Conservation (phyloP, 2,113 vertebrate genomes). For the Himantopus leucocephalus region DNA sequence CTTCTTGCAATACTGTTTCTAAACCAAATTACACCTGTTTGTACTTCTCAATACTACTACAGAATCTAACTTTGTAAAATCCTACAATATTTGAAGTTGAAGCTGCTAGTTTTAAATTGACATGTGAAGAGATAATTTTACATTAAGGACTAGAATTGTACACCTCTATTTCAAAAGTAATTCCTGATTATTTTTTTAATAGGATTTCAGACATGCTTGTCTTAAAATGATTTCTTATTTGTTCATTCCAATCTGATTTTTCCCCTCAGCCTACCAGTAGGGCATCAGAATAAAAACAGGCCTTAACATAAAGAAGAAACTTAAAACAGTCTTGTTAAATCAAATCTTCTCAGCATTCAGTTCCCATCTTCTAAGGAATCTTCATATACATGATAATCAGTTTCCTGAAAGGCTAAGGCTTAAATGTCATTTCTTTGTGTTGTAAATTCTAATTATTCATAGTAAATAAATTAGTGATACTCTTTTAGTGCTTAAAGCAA, state of each 20-base stretch:
- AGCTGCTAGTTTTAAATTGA: not conserved
- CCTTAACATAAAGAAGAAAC: constrained; percentile 12
- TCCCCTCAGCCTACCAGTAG: not conserved
- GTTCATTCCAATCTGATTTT: not conserved
- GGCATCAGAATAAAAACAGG: not conserved
- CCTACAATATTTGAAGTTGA: not conserved
- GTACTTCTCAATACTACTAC: not conserved
- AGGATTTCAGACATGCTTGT: not conserved
- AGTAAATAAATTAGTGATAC: constrained; percentile 55
- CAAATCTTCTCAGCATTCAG: constrained; percentile 30
- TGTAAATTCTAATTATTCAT: constrained; percentile 56
- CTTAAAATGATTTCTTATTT: not conserved
- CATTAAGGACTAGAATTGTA: not conserved
- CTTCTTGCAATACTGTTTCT: not conserved
- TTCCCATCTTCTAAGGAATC: constrained; percentile 7
- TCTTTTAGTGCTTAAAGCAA: constrained; percentile 22
- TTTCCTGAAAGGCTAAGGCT: constrained; percentile 21
- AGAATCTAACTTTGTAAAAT: not conserved
- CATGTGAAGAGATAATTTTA: not conserved
- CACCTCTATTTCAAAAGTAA: not conserved
- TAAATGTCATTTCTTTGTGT: constrained; percentile 50
- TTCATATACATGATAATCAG: constrained; percentile 47
- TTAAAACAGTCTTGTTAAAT: constrained; percentile 22
- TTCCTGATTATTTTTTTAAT: not conserved
- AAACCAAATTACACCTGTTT: not conserved